phyloP scores from a whole-genome alignment of 2,888 invertebrate species.

The Netelia virgata region DNA sequence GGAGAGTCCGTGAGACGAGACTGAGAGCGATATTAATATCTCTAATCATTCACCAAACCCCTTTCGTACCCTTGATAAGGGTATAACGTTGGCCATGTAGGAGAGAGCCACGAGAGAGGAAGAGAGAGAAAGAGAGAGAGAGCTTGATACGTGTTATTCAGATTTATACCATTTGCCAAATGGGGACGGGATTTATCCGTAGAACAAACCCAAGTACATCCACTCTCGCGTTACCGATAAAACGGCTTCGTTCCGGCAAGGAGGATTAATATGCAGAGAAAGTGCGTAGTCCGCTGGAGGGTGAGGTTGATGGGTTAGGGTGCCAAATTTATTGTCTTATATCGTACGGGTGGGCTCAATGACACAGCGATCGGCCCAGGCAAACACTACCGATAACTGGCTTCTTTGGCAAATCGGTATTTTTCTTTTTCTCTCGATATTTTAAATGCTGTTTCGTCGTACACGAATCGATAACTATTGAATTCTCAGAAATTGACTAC shows the following conservation, averaged over 20 bases:
- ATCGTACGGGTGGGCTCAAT: slow-evolving; percentile 31
- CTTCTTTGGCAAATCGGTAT: not conserved
- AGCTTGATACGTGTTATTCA: slow-evolving; percentile 83
- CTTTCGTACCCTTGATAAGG: slow-evolving; percentile 83
- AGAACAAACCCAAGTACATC: slow-evolving; percentile 78
- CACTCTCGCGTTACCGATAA: slow-evolving; percentile 72
- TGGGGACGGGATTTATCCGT: slow-evolving; percentile 78
- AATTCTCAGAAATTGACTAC: not conserved
- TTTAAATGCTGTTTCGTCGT: not conserved
- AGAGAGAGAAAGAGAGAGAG: not conserved
- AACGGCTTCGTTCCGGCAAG: slow-evolving; percentile 75
- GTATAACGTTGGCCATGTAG: slow-evolving; percentile 74
- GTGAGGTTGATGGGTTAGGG: slow-evolving; percentile 36
- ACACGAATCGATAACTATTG: not conserved
- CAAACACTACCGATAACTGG: not conserved
- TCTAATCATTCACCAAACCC: slow-evolving; percentile 84
- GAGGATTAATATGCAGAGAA: slow-evolving; percentile 75
- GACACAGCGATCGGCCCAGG: slow-evolving; percentile 10
- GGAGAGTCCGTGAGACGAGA: slow-evolving; percentile 44
- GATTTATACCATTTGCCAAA: slow-evolving; percentile 82
- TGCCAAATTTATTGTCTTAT: slow-evolving; percentile 62
- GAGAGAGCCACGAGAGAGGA: slow-evolving; percentile 63
- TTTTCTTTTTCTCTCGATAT: not conserved
- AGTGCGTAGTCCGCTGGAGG: slow-evolving; percentile 49
- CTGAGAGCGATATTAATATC: slow-evolving; percentile 82